Evolutionary conservation across 2,113 vertebrate genomes (phyloP).

Genomic region (Cairina moschata): DNA sequence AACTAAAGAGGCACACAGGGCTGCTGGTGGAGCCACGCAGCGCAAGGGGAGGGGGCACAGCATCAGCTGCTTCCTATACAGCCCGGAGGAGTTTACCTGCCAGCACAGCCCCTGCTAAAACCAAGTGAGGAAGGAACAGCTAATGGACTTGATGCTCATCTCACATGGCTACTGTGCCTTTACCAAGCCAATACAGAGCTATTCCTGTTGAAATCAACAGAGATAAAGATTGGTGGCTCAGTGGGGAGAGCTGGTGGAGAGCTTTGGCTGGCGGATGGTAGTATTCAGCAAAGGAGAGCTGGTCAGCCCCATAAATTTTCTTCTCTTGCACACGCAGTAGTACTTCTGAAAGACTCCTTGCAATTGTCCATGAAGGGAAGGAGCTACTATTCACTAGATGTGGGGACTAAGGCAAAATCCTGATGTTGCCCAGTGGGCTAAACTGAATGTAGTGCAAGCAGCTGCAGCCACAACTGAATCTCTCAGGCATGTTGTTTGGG

Average conservation of each 20-base stretch:
- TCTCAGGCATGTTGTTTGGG: not conserved
- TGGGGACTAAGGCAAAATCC: not conserved
- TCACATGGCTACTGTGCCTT: not conserved
- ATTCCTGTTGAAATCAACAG: not conserved
- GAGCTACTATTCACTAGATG: not conserved
- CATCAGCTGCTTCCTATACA: not conserved
- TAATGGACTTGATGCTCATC: not conserved
- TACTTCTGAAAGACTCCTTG: not conserved
- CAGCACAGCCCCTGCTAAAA: not conserved
- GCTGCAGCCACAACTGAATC: not conserved
- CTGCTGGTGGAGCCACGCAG: not conserved
- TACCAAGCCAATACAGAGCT: not conserved
- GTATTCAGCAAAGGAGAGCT: not conserved
- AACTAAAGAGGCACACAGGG: not conserved
- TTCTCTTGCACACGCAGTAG: not conserved
- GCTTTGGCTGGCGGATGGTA: not conserved
- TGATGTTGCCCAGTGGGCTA: not conserved
- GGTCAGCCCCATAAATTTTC: not conserved
- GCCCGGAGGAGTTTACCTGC: not conserved
- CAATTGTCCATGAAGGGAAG: not conserved
- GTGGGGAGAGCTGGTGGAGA: not conserved
- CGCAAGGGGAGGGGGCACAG: not conserved
- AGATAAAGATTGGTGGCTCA: not conserved
- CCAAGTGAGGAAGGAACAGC: not conserved
- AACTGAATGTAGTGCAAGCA: not conserved